A percentile compares a stretch with the other conserved stretches of the same genome.
phyloP scores from a whole-genome alignment of 2,113 vertebrate species.

The Neomonachus schauinslandi region DNA sequence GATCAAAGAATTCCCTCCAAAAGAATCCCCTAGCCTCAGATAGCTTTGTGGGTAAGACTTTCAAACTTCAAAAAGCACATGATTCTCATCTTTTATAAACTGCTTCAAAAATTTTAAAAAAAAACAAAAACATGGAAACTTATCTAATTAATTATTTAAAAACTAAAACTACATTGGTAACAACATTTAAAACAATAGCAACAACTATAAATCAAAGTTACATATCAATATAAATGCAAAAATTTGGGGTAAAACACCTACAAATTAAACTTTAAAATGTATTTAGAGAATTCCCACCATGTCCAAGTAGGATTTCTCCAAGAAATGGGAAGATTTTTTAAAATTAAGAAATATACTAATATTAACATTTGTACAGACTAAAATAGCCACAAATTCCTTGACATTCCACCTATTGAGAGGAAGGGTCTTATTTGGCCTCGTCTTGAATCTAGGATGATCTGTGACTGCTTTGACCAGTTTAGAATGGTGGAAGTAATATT shows the following conservation, averaged over 20 bases:
- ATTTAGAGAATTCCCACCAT: neutral
- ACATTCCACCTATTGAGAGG: neutral
- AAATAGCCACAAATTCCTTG: neutral
- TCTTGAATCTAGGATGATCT: neutral
- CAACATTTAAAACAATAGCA: neutral
- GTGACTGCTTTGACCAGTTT: neutral
- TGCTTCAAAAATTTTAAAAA: neutral
- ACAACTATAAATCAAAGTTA: neutral
- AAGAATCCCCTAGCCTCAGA: neutral
- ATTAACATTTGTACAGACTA: neutral
- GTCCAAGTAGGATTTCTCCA: neutral
- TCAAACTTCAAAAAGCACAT: neutral
- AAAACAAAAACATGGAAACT: neutral
- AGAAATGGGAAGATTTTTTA: neutral
- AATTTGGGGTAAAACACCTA: neutral
- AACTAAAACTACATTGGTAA: neutral
- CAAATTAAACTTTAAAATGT: neutral
- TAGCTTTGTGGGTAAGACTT: neutral
- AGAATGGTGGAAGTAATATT: neutral
- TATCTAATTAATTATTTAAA: neutral
- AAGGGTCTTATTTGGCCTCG: neutral
- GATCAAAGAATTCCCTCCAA: neutral
- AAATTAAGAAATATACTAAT: neutral
- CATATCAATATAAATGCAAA: neutral
- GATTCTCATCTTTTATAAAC: neutral